Percentiles rank a stretch among this genome's conserved stretches.
Evolutionary conservation across 30 jellyfish, hydroid and myxozoan genomes (phyloP).

Genomic region (Chironex yamaguchii): DNA sequence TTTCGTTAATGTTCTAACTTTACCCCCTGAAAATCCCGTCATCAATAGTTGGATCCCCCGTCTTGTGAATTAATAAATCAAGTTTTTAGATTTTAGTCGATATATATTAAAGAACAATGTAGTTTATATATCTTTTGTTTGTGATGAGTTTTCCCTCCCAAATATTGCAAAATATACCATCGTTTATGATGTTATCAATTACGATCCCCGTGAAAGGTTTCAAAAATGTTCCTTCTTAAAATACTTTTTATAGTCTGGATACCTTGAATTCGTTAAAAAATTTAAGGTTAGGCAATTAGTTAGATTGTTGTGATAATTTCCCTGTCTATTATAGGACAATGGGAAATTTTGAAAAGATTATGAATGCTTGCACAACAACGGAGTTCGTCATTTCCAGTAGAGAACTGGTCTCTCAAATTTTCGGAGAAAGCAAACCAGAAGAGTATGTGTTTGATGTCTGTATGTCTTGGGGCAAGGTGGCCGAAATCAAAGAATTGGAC

Average conservation of each 20-base stretch:
- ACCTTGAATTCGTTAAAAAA: too few species aligned
- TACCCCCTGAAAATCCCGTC: not conserved
- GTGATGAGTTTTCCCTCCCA: not conserved
- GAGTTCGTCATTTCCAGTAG: too few species aligned
- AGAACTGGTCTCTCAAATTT: slow-evolving; percentile 34
- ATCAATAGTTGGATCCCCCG: too few species aligned
- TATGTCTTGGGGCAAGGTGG: slow-evolving; percentile 31
- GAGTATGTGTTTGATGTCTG: slow-evolving; percentile 37
- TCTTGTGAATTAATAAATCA: too few species aligned
- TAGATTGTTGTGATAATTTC: too few species aligned
- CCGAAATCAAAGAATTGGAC: slow-evolving; percentile 1
- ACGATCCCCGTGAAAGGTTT: too few species aligned
- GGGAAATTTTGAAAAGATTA: not conserved
- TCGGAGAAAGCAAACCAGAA: slow-evolving; percentile 12
- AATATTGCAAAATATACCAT: too few species aligned
- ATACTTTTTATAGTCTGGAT: too few species aligned
- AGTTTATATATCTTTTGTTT: not conserved
- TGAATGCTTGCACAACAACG: slow-evolving; percentile 30
- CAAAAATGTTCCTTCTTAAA: too few species aligned
- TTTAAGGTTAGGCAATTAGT: too few species aligned
- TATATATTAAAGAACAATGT: not conserved
- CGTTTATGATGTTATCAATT: too few species aligned
- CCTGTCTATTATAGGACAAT: too few species aligned
- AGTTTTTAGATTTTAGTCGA: not conserved
- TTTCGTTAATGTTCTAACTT: not conserved